Base-by-base conservation (phyloP, 1,140 invertebrate genomes). In the Euura lappo region DNA sequence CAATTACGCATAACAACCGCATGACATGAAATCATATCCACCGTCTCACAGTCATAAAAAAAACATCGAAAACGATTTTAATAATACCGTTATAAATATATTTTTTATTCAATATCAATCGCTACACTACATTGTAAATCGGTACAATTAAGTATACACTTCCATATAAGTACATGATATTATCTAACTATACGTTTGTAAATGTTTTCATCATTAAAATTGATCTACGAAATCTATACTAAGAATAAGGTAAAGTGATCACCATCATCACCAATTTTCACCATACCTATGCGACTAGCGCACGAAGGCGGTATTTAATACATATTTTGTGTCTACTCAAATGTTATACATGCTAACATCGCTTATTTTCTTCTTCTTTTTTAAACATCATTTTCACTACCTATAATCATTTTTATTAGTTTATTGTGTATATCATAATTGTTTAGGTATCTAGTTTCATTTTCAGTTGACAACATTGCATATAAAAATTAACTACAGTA, bases 401-500 rank as follows among this genome's bases (percentile, higher is more conserved):
- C 51, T 11, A 11, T 6, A 7, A 7, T 51, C 47, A 7, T 51
- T 51, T 60, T 60, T 60, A 7, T 51, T 51, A 1, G 6, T 51
- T 60, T 60, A 11, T 60, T 60, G 10, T 60, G 8, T 11, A 60
- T 60, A 60, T n/a, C 51, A 60, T 60, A 60, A 60, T 11, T 28
- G 28, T 60, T 60, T 8, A 60, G 13, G 51, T 60, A 60, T 60
- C 51, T 60, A 60, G 10, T 60, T 60, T 60, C 13, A 60, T 3
- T 8, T 60, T 60, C 10, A 4, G 51, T 60, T 60, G 51, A 60
- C 51, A 60, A 60, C 51, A 60, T 60, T 8, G 51, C 51, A 0
- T 60, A 60, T 60, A 60, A 60, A 60, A 60, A 60, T 60, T 60
- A 60, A 60, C 51, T 60, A 60, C 51, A 60, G 8, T 11, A 11